These are phyloP conservation scores for Strongylocentrotus purpuratus DNA, from an alignment of 35 echinoderm and acorn worm genomes.

Conservation along the genomic window DNA sequence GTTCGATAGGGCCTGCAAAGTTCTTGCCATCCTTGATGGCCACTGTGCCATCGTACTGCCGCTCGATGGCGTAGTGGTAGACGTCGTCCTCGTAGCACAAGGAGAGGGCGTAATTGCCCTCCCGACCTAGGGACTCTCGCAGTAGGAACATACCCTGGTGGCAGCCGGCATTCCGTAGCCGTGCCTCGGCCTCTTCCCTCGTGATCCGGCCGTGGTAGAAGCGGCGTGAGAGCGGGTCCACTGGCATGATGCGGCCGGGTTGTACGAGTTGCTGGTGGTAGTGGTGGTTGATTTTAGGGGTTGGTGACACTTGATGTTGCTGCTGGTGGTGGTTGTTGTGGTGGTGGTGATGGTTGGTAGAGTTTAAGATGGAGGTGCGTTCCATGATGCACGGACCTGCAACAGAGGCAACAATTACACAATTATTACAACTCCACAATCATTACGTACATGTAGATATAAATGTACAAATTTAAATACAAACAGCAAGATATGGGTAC, in stretches of 20 bases:
- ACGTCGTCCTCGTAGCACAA: constrained; percentile 73
- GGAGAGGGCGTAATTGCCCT: constrained; percentile 88
- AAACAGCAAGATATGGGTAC: not conserved
- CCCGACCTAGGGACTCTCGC: constrained; percentile 77
- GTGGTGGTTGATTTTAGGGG: not conserved
- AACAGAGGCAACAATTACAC: not conserved
- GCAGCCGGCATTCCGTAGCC: constrained; percentile 61
- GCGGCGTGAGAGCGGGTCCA: constrained; percentile 69
- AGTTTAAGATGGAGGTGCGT: not conserved
- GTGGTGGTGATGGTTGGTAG: not conserved
- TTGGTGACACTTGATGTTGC: not conserved
- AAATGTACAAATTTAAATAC: not conserved
- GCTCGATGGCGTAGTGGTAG: constrained; percentile 93
- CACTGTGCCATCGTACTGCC: constrained; percentile 82
- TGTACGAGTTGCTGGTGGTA: not conserved
- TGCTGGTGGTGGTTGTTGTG: not conserved
- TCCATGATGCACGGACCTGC: constrained; percentile 21
- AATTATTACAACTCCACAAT: not conserved
- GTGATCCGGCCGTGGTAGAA: constrained; percentile 94
- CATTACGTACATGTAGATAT: not conserved
- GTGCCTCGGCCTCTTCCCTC: constrained; percentile 84
- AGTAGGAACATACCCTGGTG: constrained; percentile 81
- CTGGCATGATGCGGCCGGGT: not conserved
- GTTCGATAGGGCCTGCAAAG: constrained; percentile 89
- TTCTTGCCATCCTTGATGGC: constrained; percentile 96